Base-by-base conservation (phyloP, 2,888 invertebrate species). In the Dysmachus trigonus region DNA sequence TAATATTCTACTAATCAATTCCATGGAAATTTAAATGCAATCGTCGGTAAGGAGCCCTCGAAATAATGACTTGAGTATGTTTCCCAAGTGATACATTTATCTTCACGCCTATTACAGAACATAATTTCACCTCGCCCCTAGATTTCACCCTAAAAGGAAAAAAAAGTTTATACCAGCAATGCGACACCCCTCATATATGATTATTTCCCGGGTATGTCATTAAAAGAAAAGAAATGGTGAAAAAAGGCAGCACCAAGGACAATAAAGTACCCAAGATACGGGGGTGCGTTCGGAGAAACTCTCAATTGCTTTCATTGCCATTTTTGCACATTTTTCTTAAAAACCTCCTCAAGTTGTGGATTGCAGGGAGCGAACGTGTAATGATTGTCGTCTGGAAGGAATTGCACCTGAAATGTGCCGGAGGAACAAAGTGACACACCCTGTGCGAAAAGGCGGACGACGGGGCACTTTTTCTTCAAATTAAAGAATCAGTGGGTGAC, bases 281-380 rank as follows among this genome's bases (percentile, higher is more conserved):
- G 62, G 0, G 27, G 10, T n/a, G 4, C 3, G n/a, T 38, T 30
- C 47, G 1, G 13, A 27, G 6, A 47, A 47, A 51, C 27, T 77
- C 77, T 77, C 77, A 77, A 77, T 77, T 77, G 77, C 77, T 77
- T 77, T 77, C 77, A 77, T 77, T 77, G 77, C 77, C 41, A 77
- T 77, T 77, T 77, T 77, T 47, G 41, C 77, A 77, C 77, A 77
- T 77, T 77, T 77, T 77, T 77, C 41, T 47, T 47, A 27, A 77
- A n/a, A 47, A 27, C 30, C 62, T 77, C 30, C 51, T 47, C 33
- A 41, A 47, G n/a, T 13, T 1, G 62, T 62, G 18, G 51, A 1
- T n/a, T 8, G 62, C 62, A 13, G 62, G 62, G 77, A 10, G 38
- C 76, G 38, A 77, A n/a, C n/a, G 77, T 47, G 77, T 47, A 38